These are phyloP conservation scores for Pelecanoides urinatrix DNA, from an alignment of 2,113 vertebrate species.

Conservation along the genomic window DNA sequence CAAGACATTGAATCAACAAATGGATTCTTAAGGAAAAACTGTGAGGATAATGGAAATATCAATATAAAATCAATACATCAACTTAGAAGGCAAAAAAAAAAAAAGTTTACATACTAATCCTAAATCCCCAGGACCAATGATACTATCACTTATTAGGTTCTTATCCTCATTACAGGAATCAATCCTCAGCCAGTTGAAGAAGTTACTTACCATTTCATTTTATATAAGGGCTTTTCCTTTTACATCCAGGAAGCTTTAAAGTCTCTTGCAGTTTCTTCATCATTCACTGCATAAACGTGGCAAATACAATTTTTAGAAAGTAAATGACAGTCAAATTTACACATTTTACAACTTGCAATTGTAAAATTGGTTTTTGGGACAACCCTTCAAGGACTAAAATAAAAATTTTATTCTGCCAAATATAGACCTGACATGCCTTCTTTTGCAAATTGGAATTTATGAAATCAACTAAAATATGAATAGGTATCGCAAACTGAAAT, in stretches of 20 bases:
- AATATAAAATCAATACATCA: conserved; percentile 15
- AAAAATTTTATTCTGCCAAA: not conserved
- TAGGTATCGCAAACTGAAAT: not conserved
- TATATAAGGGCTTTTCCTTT: not conserved
- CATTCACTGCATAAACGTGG: not conserved
- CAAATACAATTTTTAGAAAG: not conserved
- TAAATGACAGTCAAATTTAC: not conserved
- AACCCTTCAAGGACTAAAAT: not conserved
- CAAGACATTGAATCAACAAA: not conserved
- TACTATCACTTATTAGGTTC: not conserved
- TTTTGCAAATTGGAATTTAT: not conserved
- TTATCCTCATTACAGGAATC: conserved; percentile 25
- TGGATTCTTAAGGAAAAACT: conserved; percentile 15
- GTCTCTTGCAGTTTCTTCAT: not conserved
- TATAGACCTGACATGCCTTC: not conserved
- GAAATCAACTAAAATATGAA: not conserved
- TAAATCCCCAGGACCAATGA: not conserved
- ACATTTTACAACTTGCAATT: not conserved
- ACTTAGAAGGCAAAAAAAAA: not conserved
- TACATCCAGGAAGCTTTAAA: not conserved
- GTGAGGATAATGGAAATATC: conserved; percentile 35
- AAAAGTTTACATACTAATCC: not conserved
- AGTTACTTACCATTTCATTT: not conserved
- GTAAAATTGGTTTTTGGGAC: not conserved
- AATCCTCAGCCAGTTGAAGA: not conserved